A percentile compares a stretch with the other conserved stretches of the same genome.
Evolutionary conservation across 2,113 vertebrate species (phyloP).

Genomic region (Dasyurus viverrinus): DNA sequence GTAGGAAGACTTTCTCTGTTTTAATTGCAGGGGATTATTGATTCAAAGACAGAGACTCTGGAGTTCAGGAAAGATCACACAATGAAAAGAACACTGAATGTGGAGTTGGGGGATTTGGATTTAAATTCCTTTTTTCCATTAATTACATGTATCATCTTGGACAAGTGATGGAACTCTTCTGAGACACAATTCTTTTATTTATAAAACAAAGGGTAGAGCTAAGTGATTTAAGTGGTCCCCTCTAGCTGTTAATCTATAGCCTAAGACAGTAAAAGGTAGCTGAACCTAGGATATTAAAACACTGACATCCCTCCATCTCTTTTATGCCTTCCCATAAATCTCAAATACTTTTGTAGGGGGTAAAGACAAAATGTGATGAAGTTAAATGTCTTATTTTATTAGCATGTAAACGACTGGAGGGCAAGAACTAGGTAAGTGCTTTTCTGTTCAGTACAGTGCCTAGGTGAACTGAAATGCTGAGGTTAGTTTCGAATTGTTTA

Average conservation of each 20-base stretch:
- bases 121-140: not conserved
- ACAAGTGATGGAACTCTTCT: not conserved
- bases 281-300: not conserved
- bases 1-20: not conserved
- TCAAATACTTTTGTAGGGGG: constrained; percentile 18
- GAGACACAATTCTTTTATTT: not conserved
- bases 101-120: not conserved
- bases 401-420: not conserved
- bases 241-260: constrained; percentile 4
- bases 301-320: not conserved
- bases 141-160: not conserved
- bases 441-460: not conserved
- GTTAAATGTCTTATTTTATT: not conserved
- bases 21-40: not conserved
- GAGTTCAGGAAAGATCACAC: not conserved
- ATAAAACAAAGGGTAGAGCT: not conserved
- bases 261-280: not conserved
- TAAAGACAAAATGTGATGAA: not conserved
- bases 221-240: not conserved
- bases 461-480: not conserved
- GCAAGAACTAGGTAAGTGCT: not conserved
- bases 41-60: not conserved
- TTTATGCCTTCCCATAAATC: not conserved
- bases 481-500: not conserved
- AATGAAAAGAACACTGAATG: not conserved